Percentiles rank a stretch among this genome's conserved stretches.
These are phyloP conservation scores for Tapirus terrestris DNA, from an alignment of 2,113 vertebrate species.

Conservation along the genomic window DNA sequence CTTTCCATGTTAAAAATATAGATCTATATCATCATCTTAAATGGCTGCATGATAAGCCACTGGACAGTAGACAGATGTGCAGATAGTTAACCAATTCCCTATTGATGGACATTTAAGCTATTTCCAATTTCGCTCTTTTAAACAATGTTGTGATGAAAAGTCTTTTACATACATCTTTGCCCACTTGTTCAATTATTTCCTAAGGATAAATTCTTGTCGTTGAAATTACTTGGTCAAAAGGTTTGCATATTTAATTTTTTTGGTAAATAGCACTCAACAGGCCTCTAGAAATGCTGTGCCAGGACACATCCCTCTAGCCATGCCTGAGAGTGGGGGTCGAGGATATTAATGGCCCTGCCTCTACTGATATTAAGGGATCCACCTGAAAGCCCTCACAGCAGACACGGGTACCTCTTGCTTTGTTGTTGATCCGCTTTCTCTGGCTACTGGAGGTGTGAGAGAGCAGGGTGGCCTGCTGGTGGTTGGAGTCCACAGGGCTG, in stretches of 20 bases:
- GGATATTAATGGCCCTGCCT: not conserved
- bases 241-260: not conserved
- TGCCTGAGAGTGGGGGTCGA: accelerated
- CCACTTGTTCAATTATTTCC: not conserved
- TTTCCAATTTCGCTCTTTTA: not conserved
- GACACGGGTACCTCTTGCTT: conserved; percentile 90
- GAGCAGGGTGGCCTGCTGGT: conserved; percentile 96
- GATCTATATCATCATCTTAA: not conserved
- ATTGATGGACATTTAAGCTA: not conserved
- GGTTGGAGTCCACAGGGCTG: conserved; percentile 96
- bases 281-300: not conserved
- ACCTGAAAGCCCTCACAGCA: not conserved
- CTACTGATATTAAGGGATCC: not conserved
- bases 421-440: conserved; percentile 97
- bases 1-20: conserved; percentile 19
- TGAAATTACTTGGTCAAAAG: not conserved
- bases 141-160: not conserved
- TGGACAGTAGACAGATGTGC: not conserved
- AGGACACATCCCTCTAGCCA: not conserved
- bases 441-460: conserved; percentile 97
- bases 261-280: not conserved
- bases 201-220: not conserved
- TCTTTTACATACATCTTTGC: conserved; percentile 24
- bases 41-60: not conserved
- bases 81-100: not conserved